Evolutionary conservation across 2,888 invertebrate genomes (phyloP).

Genomic region (Hypercompe scribonia): DNA sequence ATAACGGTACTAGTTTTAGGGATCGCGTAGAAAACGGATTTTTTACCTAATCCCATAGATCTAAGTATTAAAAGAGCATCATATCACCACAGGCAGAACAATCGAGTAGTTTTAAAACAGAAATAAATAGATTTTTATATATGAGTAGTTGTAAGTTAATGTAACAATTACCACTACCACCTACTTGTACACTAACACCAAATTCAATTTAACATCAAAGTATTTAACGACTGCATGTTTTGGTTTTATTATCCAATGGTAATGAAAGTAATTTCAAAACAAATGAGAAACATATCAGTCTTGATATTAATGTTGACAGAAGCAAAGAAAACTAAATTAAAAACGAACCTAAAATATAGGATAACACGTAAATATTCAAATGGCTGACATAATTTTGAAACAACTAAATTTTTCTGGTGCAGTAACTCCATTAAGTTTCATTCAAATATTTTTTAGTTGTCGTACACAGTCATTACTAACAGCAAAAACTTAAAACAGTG

Average conservation of each 20-base stretch:
- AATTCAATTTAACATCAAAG: background rate
- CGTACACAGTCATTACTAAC: constrained; percentile 14
- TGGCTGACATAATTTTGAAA: constrained; percentile 24
- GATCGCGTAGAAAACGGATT: background rate
- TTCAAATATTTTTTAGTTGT: constrained; percentile 20
- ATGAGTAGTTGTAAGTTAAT: too few species aligned
- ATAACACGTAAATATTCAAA: constrained; percentile 21
- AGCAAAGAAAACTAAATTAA: constrained; percentile 15
- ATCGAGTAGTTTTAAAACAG: too few species aligned
- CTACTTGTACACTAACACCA: background rate
- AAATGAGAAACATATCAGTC: background rate
- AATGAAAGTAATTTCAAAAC: background rate
- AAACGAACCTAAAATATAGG: constrained; percentile 10
- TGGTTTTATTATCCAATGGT: background rate
- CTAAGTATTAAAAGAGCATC: background rate
- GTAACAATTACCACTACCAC: too few species aligned
- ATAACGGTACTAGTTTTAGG: background rate
- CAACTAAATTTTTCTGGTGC: constrained; percentile 20
- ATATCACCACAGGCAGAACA: background rate
- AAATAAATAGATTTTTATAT: too few species aligned
- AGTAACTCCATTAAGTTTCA: constrained; percentile 20
- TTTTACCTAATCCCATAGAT: background rate
- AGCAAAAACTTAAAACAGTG: constrained; percentile 5
- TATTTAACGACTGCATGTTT: constrained; percentile 13
- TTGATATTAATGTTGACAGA: constrained; percentile 4